Conservation (phyloP, 2,888 invertebrate species). For the Alloplasta piceator region DNA sequence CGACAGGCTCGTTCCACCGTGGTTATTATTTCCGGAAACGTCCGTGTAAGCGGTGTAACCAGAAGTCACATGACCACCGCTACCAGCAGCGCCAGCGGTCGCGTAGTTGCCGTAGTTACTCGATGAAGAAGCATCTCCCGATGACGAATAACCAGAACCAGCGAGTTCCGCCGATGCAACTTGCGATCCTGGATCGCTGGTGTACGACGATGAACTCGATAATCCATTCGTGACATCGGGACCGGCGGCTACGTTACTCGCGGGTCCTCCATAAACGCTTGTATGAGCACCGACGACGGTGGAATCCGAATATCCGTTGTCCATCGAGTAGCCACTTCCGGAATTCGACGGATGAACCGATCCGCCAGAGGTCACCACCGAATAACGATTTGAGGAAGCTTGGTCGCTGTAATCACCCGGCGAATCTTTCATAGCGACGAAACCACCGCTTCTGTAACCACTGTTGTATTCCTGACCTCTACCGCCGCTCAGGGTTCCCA, state of each 20-base stretch:
- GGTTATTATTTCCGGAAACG: conserved; percentile 21
- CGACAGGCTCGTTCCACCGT: conserved; percentile 20
- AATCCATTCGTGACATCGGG: conserved; percentile 59
- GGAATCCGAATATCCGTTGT: conserved; percentile 63
- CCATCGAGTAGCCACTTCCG: conserved; percentile 65
- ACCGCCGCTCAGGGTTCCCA: conserved; percentile 58
- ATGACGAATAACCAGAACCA: conserved; percentile 64
- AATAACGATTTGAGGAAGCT: conserved; percentile 50
- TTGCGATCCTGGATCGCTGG: conserved; percentile 31
- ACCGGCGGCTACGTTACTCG: conserved; percentile 28
- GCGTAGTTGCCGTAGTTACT: conserved; percentile 40
- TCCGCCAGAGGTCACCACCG: conserved; percentile 33
- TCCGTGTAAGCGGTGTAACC: conserved; percentile 58
- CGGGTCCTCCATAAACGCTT: conserved; percentile 57
- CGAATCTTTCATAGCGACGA: conserved; percentile 55
- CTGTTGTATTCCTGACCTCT: conserved; percentile 69
- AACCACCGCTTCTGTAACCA: conserved; percentile 60
- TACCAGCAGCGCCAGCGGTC: conserved; percentile 14
- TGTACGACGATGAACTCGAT: conserved; percentile 65
- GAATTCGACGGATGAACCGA: conserved; percentile 42
- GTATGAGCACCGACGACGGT: conserved; percentile 57
- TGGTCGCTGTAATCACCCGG: conserved; percentile 45
- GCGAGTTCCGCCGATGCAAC: conserved; percentile 58
- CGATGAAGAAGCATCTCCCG: conserved; percentile 42
- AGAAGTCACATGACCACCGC: conserved; percentile 38